A percentile compares a stretch with the other conserved stretches of the same genome.
phyloP scores from a whole-genome alignment of 2,113 vertebrate species.

The Laterallus jamaicensis region DNA sequence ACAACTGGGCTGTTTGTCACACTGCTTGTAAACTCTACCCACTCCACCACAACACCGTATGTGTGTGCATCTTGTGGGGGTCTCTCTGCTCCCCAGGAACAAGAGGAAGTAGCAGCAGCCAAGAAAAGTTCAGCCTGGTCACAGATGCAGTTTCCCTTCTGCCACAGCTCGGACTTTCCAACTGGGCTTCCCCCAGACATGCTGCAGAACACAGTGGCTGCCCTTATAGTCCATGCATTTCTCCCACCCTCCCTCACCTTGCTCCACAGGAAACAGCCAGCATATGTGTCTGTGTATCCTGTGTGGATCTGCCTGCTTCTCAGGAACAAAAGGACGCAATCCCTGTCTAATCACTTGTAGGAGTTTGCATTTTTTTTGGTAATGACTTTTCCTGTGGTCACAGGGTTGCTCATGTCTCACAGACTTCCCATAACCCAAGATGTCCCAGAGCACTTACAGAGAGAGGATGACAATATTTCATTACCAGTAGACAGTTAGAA shows the following conservation, averaged over 20 bases:
- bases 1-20: not conserved
- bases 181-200: not conserved
- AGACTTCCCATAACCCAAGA: not conserved
- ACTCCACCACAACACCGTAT: not conserved
- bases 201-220: not conserved
- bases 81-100: not conserved
- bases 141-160: not conserved
- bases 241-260: not conserved
- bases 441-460: not conserved
- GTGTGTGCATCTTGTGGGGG: not conserved
- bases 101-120: not conserved
- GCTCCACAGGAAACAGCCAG: not conserved
- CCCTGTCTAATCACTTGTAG: not conserved
- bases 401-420: not conserved
- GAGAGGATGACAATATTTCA: not conserved
- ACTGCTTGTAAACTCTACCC: not conserved
- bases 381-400: not conserved
- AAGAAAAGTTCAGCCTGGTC: not conserved
- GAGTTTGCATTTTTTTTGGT: not conserved
- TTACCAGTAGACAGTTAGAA: not conserved
- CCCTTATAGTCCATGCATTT: conserved; percentile 8
- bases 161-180: not conserved
- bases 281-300: not conserved
- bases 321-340: not conserved
- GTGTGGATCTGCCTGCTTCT: not conserved